Conservation (phyloP, 2,888 invertebrate species). For the Gonocerus acuteangulatus region DNA sequence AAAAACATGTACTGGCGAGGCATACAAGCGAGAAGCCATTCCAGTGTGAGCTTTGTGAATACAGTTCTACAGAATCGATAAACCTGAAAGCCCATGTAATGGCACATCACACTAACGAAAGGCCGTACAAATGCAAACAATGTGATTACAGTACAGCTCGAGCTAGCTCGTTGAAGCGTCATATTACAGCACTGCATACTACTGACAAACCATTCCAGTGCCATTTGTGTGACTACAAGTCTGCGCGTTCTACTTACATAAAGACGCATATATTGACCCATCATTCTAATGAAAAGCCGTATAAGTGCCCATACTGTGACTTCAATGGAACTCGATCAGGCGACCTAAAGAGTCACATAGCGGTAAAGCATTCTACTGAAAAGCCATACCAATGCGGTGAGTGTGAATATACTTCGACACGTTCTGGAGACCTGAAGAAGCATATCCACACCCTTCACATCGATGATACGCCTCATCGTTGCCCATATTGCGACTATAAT, state of each 20-base stretch:
- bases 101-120: slow-evolving; percentile 28
- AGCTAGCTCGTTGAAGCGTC: slow-evolving; percentile 12
- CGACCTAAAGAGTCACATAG: slow-evolving; percentile 23
- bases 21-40: slow-evolving; percentile 18
- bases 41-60: slow-evolving; percentile 19
- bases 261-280: slow-evolving; percentile 13
- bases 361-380: slow-evolving; percentile 24
- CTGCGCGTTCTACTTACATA: slow-evolving; percentile 14
- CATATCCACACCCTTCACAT: slow-evolving; percentile 12
- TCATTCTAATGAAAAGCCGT: slow-evolving; percentile 11
- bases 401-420: slow-evolving; percentile 18
- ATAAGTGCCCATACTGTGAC: slow-evolving; percentile 21
- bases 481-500: slow-evolving; percentile 19
- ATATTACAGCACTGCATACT: slow-evolving; percentile 12
- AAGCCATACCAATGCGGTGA: slow-evolving; percentile 20
- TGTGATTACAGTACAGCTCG: slow-evolving; percentile 21
- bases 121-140: slow-evolving; percentile 19
- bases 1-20: background rate
- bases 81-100: slow-evolving; percentile 24
- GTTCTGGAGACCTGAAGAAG: slow-evolving; percentile 9
- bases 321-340: slow-evolving; percentile 19
- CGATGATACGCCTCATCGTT: slow-evolving; percentile 22
- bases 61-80: slow-evolving; percentile 19
- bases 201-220: slow-evolving; percentile 24
- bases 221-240: slow-evolving; percentile 16